phyloP scores from a whole-genome alignment of 2,888 invertebrate species.

The Hymenopus coronatus region DNA sequence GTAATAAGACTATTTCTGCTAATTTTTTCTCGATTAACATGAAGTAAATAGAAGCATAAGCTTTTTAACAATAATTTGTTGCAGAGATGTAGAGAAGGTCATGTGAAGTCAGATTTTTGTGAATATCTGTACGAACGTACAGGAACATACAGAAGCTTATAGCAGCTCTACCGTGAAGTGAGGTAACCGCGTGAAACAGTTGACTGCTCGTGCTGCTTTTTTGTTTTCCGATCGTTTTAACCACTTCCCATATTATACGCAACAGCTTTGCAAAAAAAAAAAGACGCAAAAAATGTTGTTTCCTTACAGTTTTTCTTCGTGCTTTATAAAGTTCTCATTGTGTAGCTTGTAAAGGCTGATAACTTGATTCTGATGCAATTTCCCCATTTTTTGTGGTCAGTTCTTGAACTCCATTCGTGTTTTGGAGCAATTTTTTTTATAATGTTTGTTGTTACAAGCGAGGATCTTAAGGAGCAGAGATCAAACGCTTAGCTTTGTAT shows the following conservation, averaged over 20 bases:
- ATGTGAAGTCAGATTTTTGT: no score
- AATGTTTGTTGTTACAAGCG: background rate
- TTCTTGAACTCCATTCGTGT: background rate
- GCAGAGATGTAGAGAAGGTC: no score
- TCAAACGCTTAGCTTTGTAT: no score
- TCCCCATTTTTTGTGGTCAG: background rate
- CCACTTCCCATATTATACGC: background rate
- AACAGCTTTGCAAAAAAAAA: background rate
- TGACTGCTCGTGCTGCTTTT: background rate
- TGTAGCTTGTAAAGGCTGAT: background rate
- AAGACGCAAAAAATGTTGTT: background rate
- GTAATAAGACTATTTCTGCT: no score
- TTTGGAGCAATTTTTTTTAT: background rate
- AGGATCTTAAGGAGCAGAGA: no score
- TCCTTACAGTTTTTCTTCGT: background rate
- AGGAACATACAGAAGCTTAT: no score
- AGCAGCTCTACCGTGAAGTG: background rate
- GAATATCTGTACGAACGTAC: no score
- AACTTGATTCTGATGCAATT: background rate
- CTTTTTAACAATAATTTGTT: no score
- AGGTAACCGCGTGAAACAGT: background rate
- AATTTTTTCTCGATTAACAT: no score
- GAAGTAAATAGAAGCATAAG: no score
- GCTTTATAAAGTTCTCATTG: background rate
- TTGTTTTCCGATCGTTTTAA: background rate